Conservation (phyloP, 2,888 invertebrate genomes). For the Polymixis lichenea region DNA sequence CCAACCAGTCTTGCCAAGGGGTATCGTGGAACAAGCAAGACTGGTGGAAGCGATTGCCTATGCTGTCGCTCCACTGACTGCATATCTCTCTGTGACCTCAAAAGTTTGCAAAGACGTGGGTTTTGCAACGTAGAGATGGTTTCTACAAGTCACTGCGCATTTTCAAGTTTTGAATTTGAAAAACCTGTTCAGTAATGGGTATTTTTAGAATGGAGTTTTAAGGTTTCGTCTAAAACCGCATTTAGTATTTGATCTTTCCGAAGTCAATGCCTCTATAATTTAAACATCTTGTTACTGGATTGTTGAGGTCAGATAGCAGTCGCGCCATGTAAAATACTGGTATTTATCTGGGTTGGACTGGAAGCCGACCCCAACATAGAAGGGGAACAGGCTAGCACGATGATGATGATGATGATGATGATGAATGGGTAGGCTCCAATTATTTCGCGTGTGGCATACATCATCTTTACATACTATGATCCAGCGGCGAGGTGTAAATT, state of each 20-base stretch:
- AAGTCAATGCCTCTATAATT: not conserved
- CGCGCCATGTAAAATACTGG: not conserved
- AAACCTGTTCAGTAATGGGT: not conserved
- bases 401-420: too few species aligned
- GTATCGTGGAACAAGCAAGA: too few species aligned
- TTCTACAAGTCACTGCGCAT: not conserved
- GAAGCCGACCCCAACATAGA: not conserved
- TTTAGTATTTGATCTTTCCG: not conserved
- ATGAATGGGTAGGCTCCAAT: not conserved
- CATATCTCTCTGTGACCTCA: not conserved
- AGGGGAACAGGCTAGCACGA: not conserved
- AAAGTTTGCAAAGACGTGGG: not conserved
- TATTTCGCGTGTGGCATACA: not conserved
- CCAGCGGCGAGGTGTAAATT: too few species aligned
- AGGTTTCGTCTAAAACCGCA: too few species aligned
- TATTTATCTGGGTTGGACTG: not conserved
- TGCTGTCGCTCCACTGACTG: too few species aligned
- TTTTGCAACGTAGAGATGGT: not conserved
- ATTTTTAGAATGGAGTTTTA: not conserved
- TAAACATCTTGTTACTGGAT: too few species aligned
- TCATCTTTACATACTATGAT: too few species aligned
- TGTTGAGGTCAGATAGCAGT: not conserved
- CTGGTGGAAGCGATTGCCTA: too few species aligned
- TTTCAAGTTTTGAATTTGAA: not conserved
- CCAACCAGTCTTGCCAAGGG: not conserved